Evolutionary conservation across 2,888 invertebrate genomes (phyloP), one percentile per base, ranked within the genome.

Genomic region (Drosophila pseudotakahashii): DNA sequence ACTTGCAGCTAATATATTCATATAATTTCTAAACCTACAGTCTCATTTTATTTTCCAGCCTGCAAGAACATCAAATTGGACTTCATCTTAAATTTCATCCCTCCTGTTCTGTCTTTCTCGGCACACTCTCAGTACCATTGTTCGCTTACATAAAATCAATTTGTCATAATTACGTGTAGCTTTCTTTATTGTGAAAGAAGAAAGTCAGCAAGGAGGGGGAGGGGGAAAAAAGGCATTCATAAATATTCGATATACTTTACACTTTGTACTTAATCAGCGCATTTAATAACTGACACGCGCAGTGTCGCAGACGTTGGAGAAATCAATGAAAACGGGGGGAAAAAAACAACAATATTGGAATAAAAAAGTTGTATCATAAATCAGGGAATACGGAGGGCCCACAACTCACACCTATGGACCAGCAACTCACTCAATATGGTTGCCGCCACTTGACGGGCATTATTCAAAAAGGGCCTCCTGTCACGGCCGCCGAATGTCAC

Each of bases 271-370:
- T 88, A 88, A 86, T 83, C 82, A 88, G 81, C 78, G 71, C 76
- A 80, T 88, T 83, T 86, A 86, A 88, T 88, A 83, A 83, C 78
- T 86, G 82, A 73, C 82, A 82, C 86, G 75, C 68, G 83, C 86
- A 79, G 67, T 42, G 59, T 50, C 57, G 53, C 30, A 37, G 47
- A 14, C 45, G 53, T 51, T 47, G 30, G 23, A 42, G 67, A 57
- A 74, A 61, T 75, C 73, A 59, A 75, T 74, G 54, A 30, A 30
- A 30, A 7, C 7, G 36, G 30, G 19, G 36, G 30, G 19, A 11
- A 45, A 45, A 52, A 71, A 19, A 32, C 13, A 32, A 16, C 34
- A 70, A 59, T 70, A 70, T 68, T 45, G 60, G 48, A 66, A 72
- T 73, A 53, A 72, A 75, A 68, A 85, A 82, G 67, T 77, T 80